These are phyloP conservation scores for Barnardius zonarius DNA, from an alignment of 2,113 vertebrate species.

Conservation along the genomic window DNA sequence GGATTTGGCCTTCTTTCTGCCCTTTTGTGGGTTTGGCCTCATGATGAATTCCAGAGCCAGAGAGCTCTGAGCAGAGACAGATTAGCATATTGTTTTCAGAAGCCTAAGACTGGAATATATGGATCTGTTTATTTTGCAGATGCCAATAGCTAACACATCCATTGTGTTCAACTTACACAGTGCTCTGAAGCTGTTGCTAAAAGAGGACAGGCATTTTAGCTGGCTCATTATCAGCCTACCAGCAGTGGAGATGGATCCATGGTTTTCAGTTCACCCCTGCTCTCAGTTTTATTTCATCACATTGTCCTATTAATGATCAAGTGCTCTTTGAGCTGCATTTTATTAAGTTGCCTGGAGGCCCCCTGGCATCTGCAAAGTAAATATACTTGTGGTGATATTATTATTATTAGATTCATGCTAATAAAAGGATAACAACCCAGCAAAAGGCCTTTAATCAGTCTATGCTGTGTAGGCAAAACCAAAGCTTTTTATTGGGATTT, in stretches of 20 bases:
- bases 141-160: constrained; percentile 39
- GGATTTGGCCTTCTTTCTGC: neutral
- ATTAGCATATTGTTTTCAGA: constrained; percentile 55
- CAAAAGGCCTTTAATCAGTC: constrained; percentile 61
- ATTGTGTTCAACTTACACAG: constrained; percentile 22
- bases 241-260: neutral
- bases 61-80: neutral
- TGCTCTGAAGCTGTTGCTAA: constrained; percentile 19
- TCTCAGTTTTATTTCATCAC: constrained; percentile 51
- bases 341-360: constrained; percentile 51
- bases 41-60: constrained; percentile 11
- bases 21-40: constrained; percentile 1
- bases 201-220: constrained; percentile 36
- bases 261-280: constrained; percentile 38
- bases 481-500: neutral
- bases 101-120: neutral
- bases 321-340: constrained; percentile 43
- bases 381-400: constrained; percentile 65
- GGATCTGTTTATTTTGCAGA: constrained; percentile 35
- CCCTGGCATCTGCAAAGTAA: constrained; percentile 53
- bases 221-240: constrained; percentile 1
- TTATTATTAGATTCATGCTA: constrained; percentile 61
- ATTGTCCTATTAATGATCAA: constrained; percentile 53
- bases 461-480: constrained; percentile 45
- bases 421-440: constrained; percentile 60